These are phyloP conservation scores for Chironomus tentans DNA, from an alignment of 2,888 invertebrate genomes.

Conservation along the genomic window DNA sequence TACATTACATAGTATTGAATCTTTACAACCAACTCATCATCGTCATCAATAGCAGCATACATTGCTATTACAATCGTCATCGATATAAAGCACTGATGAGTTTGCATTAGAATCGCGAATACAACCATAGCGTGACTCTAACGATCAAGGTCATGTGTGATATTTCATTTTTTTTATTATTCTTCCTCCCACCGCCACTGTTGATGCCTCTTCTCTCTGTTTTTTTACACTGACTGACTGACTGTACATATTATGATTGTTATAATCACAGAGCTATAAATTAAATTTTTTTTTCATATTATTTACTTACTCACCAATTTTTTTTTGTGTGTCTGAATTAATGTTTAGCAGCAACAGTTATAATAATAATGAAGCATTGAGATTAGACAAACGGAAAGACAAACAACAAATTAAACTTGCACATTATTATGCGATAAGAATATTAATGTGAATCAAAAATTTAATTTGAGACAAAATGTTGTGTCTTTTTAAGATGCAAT, in stretches of 20 bases:
- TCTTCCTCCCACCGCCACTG: not conserved
- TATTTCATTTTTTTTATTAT: not conserved
- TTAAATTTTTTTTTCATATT: not conserved
- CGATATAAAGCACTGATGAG: not conserved
- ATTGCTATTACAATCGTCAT: no score
- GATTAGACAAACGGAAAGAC: not conserved
- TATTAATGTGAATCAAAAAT: not conserved
- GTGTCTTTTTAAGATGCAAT: not conserved
- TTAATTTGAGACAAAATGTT: no score
- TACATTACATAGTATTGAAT: no score
- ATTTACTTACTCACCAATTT: no score
- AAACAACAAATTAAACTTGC: not conserved
- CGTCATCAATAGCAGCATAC: not conserved
- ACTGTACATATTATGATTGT: no score
- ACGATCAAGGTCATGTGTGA: slow-evolving; percentile 8
- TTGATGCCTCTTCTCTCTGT: not conserved
- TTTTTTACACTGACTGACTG: not conserved
- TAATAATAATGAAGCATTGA: not conserved
- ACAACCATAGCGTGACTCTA: slow-evolving; percentile 7
- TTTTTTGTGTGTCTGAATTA: not conserved
- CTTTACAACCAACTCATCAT: no score
- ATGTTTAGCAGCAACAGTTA: not conserved
- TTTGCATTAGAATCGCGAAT: not conserved
- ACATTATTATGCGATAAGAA: not conserved
- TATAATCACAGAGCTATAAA: not conserved